Evolutionary conservation across 1,140 invertebrate species (phyloP), one percentile per base, ranked within the genome.

Genomic region (Hyles vespertilio): DNA sequence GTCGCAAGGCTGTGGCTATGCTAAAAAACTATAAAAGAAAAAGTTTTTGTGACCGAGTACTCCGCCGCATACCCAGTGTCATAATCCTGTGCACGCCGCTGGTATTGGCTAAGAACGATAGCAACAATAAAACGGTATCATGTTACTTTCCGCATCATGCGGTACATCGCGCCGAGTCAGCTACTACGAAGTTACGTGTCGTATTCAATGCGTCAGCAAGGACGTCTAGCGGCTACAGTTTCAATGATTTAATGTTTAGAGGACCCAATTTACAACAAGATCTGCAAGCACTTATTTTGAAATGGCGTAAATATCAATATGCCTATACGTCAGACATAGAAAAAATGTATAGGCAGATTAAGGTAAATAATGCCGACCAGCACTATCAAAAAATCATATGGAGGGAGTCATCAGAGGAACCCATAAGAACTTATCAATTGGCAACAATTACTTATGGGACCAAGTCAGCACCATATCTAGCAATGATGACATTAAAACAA

Each of bases 251-350:
- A 1, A 58, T 89, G 52, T 53, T 67, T 2, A 57, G 55, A 0
- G 86, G 87, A 5, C 84, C 84, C 8, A 78, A 78, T 52, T 56
- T 90, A 5, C 82, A 89, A 57, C 59, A 74, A 46, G 76, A 87
- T 44, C 34, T 76, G 1, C 58, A 59, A 50, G 11, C n/a, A 3
- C 57, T 74, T 5, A 53, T 75, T 0, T 34, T 77, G 6, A 67
- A 56, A 34, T 74, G 72, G 71, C 69, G 74, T 50, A 58, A 69
- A 45, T 72, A 70, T 55, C 49, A 58, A 8, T 64, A 34, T 58
- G 74, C 53, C 1, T 72, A 59, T 47, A 70, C 65, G 2, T 62
- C 69, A 3, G 73, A 76, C 47, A 72, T 76, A 7, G 69, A n/a
- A 72, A 50, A 77, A 72, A 81, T 83, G 78, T 81, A 63, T 36